A percentile compares a stretch with the other conserved stretches of the same genome.
These are phyloP conservation scores for Microdon myrmicae DNA, from an alignment of 2,888 invertebrate genomes.

Conservation along the genomic window DNA sequence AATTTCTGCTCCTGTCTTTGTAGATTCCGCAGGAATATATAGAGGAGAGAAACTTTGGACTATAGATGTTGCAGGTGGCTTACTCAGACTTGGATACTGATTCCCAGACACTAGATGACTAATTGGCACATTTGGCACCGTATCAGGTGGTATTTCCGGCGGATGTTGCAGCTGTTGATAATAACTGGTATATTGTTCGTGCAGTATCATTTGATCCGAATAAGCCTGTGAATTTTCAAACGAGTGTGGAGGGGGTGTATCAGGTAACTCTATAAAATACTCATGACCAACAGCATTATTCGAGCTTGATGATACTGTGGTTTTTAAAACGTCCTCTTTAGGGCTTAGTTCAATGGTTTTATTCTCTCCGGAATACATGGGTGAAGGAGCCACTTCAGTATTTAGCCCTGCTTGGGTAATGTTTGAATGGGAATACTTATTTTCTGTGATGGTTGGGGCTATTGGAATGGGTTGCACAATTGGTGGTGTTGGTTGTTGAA, in stretches of 20 bases:
- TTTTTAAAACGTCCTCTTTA: slow-evolving; percentile 6
- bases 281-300: slow-evolving; percentile 54
- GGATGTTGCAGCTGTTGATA: slow-evolving; percentile 25
- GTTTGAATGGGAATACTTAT: slow-evolving; percentile 14
- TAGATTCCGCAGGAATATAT: slow-evolving; percentile 53
- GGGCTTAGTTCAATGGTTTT: slow-evolving; percentile 20
- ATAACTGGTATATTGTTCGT: slow-evolving; percentile 32
- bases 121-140: slow-evolving; percentile 59
- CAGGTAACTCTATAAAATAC: slow-evolving; percentile 63
- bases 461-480: slow-evolving; percentile 50
- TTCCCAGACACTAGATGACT: slow-evolving; percentile 61
- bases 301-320: slow-evolving; percentile 7
- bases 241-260: slow-evolving; percentile 54
- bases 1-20: slow-evolving; percentile 59
- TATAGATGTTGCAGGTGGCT: slow-evolving; percentile 61
- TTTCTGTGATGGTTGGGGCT: slow-evolving; percentile 7
- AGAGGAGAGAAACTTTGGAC: slow-evolving; percentile 64
- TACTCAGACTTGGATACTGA: slow-evolving; percentile 62
- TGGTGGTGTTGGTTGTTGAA: slow-evolving; percentile 36
- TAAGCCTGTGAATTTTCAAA: slow-evolving; percentile 19
- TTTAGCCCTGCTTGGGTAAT: slow-evolving; percentile 15
- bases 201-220: slow-evolving; percentile 44
- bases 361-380: slow-evolving; percentile 10
- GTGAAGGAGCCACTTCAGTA: slow-evolving; percentile 6
- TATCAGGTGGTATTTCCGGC: slow-evolving; percentile 22